Evolutionary conservation across 1,140 invertebrate species (phyloP), one percentile per base, ranked within the genome.

Genomic region (Apolygus lucorum): DNA sequence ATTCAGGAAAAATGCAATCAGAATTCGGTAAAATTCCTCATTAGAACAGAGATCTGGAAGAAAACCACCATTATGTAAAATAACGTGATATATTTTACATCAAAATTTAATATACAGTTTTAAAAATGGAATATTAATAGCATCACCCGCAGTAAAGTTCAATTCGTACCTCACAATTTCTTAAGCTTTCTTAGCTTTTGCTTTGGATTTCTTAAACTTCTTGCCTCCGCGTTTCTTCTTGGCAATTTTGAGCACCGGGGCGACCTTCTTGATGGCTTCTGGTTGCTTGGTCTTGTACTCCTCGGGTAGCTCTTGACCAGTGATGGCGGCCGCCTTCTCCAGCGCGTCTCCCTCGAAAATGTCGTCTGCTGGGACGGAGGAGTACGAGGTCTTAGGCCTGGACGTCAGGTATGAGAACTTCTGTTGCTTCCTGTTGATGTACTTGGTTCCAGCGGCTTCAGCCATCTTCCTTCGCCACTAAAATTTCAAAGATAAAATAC

Each of bases 371-470:
- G 85, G 82, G 75, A 87, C 82, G 1, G 84, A 73, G 14, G 83
- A 77, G 74, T 92, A 93, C 1, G 87, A 85, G 68, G 84, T 81
- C 73, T 87, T 84, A 2, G 91, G 90, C 74, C 84, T 86, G 8
- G 85, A 87, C 2, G 84, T 83, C 75, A 88, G 84, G 74, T 85
- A 84, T n/a, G 85, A 79, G 26, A 87, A 82, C 79, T 95, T 95
- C 72, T 91, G 87, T 73, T 91, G 85, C 34, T 94, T 80, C 73
- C 88, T 84, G 70, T 89, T 86, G 24, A 88, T 81, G 77, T 95
- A 95, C 77, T 91, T 93, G 65, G 85, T 81, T 72, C 86, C 87
- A 71, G 87, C 86, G 69, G 84, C 83, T 75, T 88, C 85, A 63
- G 83, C 86, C 1, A 92, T 74, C 28, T 84, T 81, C 78, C 88